These are phyloP conservation scores for Fratercula arctica DNA, from an alignment of 2,797 vertebrate genomes.

Conservation along the genomic window DNA sequence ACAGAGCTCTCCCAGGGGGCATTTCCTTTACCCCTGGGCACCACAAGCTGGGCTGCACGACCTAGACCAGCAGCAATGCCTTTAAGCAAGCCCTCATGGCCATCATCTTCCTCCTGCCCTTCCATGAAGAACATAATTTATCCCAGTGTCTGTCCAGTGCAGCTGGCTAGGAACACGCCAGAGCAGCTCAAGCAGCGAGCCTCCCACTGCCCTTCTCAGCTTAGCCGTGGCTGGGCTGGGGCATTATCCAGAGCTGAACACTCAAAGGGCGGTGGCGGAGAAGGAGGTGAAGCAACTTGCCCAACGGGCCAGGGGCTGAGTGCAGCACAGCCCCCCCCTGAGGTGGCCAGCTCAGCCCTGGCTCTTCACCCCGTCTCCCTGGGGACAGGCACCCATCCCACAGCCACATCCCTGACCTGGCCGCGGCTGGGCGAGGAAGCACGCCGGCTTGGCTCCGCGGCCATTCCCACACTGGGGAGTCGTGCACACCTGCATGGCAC, in stretches of 20 bases:
- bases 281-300: neutral
- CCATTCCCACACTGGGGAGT: neutral
- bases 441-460: neutral
- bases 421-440: neutral
- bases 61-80: neutral
- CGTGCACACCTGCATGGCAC: neutral
- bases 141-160: neutral
- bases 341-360: neutral
- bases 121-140: rapidly evolving
- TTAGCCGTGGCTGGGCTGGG: neutral
- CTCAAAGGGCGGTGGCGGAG: neutral
- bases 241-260: neutral
- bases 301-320: neutral
- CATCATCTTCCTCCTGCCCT: neutral
- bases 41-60: neutral
- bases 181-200: neutral
- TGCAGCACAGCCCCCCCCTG: rapidly evolving
- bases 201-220: neutral
- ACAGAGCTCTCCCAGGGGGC: neutral
- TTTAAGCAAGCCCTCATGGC: neutral
- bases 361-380: neutral
- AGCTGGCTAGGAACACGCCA: neutral
- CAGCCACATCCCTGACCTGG: neutral
- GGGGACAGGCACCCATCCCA: neutral
- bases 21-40: neutral